phyloP scores from a whole-genome alignment of 2,888 invertebrate genomes.

The Dascillus cervinus region DNA sequence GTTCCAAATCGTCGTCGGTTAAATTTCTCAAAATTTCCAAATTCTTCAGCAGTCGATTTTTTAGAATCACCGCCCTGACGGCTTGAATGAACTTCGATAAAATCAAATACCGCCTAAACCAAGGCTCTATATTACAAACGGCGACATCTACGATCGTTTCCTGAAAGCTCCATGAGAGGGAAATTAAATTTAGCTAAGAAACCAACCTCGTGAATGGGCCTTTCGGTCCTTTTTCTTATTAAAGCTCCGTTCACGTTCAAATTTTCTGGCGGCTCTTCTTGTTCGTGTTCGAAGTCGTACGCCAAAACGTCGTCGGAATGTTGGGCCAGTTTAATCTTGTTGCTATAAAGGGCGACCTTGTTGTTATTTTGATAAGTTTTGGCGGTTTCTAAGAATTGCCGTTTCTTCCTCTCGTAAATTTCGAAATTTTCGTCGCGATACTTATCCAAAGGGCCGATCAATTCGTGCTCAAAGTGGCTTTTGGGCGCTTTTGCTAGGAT shows the following conservation, averaged over 20 bases:
- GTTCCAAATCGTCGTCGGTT: no score
- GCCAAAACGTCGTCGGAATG: slow-evolving; percentile 22
- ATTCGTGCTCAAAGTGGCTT: slow-evolving; percentile 21
- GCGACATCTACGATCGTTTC: slow-evolving; percentile 5
- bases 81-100: slow-evolving; percentile 31
- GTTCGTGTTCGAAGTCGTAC: slow-evolving; percentile 22
- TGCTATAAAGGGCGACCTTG: slow-evolving; percentile 21
- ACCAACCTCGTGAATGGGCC: slow-evolving; percentile 21
- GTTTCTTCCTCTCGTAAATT: slow-evolving; percentile 25
- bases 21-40: slow-evolving; percentile 26
- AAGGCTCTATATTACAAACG: slow-evolving; percentile 27
- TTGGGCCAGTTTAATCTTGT: slow-evolving; percentile 21
- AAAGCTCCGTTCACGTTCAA: slow-evolving; percentile 15
- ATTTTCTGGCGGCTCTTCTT: slow-evolving; percentile 5
- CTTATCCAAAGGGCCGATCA: slow-evolving; percentile 23
- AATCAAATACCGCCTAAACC: slow-evolving; percentile 29
- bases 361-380: slow-evolving; percentile 26
- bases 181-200: background rate
- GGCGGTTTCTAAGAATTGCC: slow-evolving; percentile 23
- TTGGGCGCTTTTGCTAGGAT: slow-evolving; percentile 21
- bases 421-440: slow-evolving; percentile 29
- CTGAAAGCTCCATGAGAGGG: slow-evolving; percentile 10
- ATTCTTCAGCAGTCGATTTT: slow-evolving; percentile 28
- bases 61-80: slow-evolving; percentile 26
- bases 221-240: slow-evolving; percentile 22